A percentile compares a stretch with the other conserved stretches of the same genome.
Evolutionary conservation across 2,797 vertebrate genomes (phyloP).

Genomic region (Silurus aristotelis): DNA sequence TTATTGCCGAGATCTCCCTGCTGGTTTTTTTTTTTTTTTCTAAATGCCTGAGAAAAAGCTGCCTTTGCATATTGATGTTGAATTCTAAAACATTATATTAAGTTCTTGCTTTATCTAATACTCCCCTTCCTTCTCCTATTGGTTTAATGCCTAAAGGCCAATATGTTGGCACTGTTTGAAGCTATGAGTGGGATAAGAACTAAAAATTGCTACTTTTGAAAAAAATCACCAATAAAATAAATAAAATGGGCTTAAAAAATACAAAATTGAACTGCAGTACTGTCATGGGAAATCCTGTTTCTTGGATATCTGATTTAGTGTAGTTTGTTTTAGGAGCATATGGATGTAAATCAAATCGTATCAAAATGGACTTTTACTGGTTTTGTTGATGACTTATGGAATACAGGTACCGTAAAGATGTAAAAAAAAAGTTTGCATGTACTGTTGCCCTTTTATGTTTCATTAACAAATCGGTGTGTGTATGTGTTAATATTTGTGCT

Average conservation of each 20-base stretch:
- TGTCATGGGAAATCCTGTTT: background rate
- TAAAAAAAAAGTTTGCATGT: background rate
- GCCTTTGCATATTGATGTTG: slow-evolving; percentile 26
- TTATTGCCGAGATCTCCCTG: slow-evolving; percentile 8
- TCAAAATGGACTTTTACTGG: background rate
- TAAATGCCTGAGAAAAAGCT: slow-evolving; percentile 38
- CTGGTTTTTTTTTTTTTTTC: slow-evolving; percentile 10
- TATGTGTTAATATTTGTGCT: slow-evolving; percentile 4
- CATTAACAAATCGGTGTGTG: background rate
- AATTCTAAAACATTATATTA: background rate
- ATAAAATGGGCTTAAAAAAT: background rate
- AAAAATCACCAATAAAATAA: background rate
- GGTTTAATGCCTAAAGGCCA: slow-evolving; percentile 63
- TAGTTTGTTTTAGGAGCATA: background rate
- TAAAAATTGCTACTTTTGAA: background rate
- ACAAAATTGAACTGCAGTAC: background rate
- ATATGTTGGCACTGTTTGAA: background rate
- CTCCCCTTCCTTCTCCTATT: slow-evolving; percentile 40
- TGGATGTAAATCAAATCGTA: background rate
- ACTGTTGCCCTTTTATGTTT: background rate
- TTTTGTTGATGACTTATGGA: background rate
- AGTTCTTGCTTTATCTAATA: slow-evolving; percentile 20
- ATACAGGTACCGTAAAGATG: background rate
- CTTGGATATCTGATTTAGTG: background rate
- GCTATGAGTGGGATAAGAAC: slow-evolving; percentile 7